phyloP scores from a whole-genome alignment of 2,888 invertebrate genomes.

The Gibbula magus region DNA sequence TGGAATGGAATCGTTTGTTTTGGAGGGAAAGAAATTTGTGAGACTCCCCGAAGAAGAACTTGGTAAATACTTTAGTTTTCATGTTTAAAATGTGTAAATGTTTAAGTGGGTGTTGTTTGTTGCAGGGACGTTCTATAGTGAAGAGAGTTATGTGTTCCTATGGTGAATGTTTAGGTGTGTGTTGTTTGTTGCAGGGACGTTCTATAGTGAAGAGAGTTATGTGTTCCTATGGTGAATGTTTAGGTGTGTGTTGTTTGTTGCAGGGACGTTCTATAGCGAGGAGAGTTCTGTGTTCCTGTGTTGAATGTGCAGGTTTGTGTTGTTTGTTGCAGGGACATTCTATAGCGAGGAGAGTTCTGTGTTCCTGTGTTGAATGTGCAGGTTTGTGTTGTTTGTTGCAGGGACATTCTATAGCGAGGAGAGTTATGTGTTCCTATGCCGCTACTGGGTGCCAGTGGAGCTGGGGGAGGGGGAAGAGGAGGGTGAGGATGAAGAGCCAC shows the following conservation, averaged over 20 bases:
- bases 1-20: conserved; percentile 96
- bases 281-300: conserved; percentile 97
- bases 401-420: conserved; percentile 93
- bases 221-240: too few relatives aligned
- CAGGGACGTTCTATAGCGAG: conserved; percentile 89
- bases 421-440: conserved; percentile 98
- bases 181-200: background rate
- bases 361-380: conserved; percentile 80
- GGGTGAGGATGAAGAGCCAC: conserved; percentile 76
- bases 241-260: too few relatives aligned
- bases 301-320: too few relatives aligned
- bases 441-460: conserved; percentile 88
- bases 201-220: background rate
- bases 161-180: too few relatives aligned
- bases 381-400: conserved; percentile 46
- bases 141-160: background rate
- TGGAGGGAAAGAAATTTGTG: conserved; percentile 98
- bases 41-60: conserved; percentile 95
- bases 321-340: conserved; percentile 84
- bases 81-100: background rate
- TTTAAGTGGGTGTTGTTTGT: background rate
- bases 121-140: background rate
- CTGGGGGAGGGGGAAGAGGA: conserved; percentile 77
- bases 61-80: conserved; percentile 76
- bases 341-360: conserved; percentile 97